phyloP scores from a whole-genome alignment of 2,113 vertebrate genomes.

The Callochromis pleurospilus region DNA sequence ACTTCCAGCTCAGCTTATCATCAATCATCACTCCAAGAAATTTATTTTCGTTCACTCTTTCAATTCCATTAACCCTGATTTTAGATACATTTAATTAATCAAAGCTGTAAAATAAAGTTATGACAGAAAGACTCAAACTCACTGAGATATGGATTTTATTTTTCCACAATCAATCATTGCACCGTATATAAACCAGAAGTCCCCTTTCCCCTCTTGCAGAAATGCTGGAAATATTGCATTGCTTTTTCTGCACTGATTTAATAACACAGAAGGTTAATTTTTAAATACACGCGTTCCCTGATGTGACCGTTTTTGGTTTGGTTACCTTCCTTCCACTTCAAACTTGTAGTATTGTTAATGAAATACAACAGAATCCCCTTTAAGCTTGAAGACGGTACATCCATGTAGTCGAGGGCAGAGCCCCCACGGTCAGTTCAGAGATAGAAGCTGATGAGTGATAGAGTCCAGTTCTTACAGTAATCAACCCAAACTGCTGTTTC shows the following conservation, averaged over 20 bases:
- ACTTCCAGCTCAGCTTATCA: too few relatives aligned
- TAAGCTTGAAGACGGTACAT: not conserved
- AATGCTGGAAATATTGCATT: not conserved
- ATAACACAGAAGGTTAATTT: not conserved
- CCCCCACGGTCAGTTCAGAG: not conserved
- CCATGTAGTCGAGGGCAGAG: not conserved
- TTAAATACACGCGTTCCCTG: slow-evolving; percentile 11
- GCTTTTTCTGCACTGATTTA: not conserved
- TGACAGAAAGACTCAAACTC: not conserved
- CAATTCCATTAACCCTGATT: too few relatives aligned
- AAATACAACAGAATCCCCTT: not conserved
- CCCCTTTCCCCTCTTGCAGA: not conserved
- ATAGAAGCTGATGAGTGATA: not conserved
- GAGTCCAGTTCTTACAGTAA: not conserved
- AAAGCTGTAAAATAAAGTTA: not conserved
- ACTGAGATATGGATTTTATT: not conserved
- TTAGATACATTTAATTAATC: not conserved
- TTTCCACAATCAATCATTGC: not conserved
- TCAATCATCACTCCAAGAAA: too few relatives aligned
- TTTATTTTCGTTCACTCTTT: too few relatives aligned
- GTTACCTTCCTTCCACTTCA: not conserved
- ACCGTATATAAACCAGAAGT: not conserved
- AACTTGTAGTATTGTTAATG: not conserved
- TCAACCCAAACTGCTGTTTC: not conserved
- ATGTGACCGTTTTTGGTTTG: slow-evolving; percentile 12